phyloP scores from a whole-genome alignment of 1,140 invertebrate species.

The Ceratosolen fusciceps region DNA sequence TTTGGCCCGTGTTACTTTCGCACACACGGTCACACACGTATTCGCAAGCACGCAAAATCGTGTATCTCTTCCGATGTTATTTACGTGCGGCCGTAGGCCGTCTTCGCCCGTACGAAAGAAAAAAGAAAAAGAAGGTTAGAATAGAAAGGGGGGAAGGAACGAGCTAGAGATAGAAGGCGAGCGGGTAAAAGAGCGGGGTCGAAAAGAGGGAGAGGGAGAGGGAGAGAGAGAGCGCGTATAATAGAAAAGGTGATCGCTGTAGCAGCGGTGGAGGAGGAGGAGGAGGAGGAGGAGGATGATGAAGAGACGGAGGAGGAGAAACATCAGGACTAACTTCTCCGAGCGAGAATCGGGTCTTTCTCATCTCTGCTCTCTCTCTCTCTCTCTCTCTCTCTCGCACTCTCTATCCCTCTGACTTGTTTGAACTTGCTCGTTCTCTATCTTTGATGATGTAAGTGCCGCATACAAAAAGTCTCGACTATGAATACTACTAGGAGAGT shows the following conservation, averaged over 20 bases:
- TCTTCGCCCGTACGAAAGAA: conserved; percentile 41
- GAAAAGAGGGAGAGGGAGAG: background rate
- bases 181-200: background rate
- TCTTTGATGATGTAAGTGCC: conserved; percentile 36
- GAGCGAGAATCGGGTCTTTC: conserved; percentile 45
- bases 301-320: background rate
- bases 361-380: conserved; percentile 26
- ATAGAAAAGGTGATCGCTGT: too few species aligned
- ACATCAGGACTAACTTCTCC: conserved; percentile 12
- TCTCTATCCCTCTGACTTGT: background rate
- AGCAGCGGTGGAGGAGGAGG: background rate
- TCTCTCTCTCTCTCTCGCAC: conserved; percentile 25
- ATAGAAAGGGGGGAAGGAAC: background rate
- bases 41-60: conserved; percentile 65
- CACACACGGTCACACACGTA: too few species aligned
- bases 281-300: background rate
- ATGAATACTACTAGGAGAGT: conserved; percentile 14
- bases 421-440: conserved; percentile 7
- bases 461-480: conserved; percentile 3
- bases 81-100: conserved; percentile 69
- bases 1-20: background rate
- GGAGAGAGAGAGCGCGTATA: background rate
- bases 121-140: too few species aligned
- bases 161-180: conserved; percentile 3
- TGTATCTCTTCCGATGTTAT: conserved; percentile 67